Conservation (phyloP, 1,140 invertebrate genomes). For the Tetraneura akinire region DNA sequence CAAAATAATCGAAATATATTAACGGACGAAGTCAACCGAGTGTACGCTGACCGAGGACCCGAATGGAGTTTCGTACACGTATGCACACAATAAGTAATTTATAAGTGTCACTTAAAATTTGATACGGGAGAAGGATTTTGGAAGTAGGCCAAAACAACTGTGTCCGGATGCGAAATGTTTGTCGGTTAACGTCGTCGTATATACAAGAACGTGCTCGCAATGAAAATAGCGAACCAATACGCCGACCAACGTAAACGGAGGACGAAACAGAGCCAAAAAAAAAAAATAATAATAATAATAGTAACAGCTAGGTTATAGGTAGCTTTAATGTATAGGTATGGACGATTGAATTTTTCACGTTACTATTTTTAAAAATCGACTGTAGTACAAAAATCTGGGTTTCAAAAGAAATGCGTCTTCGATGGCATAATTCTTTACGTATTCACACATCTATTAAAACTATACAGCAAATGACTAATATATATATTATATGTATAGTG, state of each 20-base stretch:
- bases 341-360: neutral
- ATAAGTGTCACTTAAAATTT: conserved; percentile 8
- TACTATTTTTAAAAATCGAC: conserved; percentile 6
- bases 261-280: conserved; percentile 16
- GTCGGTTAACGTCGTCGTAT: neutral
- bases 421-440: no score
- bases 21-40: no score
- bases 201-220: conserved; percentile 31
- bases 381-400: no score
- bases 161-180: conserved; percentile 22
- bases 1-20: neutral
- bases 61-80: neutral
- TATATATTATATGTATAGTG: no score
- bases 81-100: no score
- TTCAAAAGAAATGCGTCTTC: no score
- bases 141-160: conserved; percentile 36
- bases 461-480: no score
- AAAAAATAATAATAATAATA: no score
- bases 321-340: neutral
- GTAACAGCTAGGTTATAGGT: no score
- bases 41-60: neutral
- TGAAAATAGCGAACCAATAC: conserved; percentile 38
- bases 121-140: neutral
- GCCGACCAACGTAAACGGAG: neutral
- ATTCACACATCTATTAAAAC: no score